phyloP scores from a whole-genome alignment of 2,797 vertebrate species.

The Syncerus caffer region DNA sequence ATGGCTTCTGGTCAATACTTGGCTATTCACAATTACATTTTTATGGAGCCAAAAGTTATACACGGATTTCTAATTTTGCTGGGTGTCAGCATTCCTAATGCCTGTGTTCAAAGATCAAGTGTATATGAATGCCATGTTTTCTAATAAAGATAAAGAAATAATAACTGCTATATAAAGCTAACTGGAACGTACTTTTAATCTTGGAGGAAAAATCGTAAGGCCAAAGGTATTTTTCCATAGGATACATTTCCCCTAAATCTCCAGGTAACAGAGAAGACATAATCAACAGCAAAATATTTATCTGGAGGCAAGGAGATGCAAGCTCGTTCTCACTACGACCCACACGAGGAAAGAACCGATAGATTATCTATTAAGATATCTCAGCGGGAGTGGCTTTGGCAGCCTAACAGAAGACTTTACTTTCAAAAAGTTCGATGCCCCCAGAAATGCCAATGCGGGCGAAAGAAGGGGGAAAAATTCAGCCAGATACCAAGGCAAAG shows the following conservation, averaged over 20 bases:
- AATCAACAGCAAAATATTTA: not conserved
- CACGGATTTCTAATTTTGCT: not conserved
- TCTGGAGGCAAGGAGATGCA: fast-evolving
- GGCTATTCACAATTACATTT: not conserved
- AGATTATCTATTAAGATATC: fast-evolving
- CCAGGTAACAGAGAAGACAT: not conserved
- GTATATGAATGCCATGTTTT: not conserved
- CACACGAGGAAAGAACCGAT: too few species aligned
- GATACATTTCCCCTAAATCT: too few species aligned
- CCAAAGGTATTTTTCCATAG: not conserved
- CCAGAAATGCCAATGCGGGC: fast-evolving
- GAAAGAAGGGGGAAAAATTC: too few species aligned
- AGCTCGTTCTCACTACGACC: fast-evolving
- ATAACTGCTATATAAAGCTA: not conserved
- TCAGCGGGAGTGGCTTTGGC: not conserved
- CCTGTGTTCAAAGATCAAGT: not conserved
- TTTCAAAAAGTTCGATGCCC: fast-evolving
- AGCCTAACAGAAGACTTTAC: not conserved
- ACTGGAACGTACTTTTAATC: not conserved
- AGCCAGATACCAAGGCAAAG: not conserved
- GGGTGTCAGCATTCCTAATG: not conserved
- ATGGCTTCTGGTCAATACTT: not conserved
- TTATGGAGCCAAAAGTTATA: not conserved
- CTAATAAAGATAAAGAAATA: not conserved
- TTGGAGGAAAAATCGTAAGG: fast-evolving